Evolutionary conservation across 2,888 invertebrate genomes (phyloP).

Genomic region (Pristionchus maxplancki): DNA sequence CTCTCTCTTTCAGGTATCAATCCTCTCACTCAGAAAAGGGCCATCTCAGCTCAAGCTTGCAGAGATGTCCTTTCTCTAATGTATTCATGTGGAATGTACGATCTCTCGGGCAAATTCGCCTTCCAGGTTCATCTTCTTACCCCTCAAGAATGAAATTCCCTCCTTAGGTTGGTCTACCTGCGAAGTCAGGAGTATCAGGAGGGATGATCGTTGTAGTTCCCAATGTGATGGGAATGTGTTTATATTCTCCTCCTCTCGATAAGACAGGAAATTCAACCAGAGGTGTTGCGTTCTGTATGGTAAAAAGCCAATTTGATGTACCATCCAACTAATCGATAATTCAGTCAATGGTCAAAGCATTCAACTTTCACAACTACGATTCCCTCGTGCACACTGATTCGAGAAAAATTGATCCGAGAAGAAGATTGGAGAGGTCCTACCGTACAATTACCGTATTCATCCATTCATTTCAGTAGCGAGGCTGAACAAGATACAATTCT

Average conservation of each 20-base stretch:
- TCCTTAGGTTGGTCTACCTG: constrained; percentile 81
- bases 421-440: neutral
- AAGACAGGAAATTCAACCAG: constrained; percentile 91
- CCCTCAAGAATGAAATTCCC: constrained; percentile 20
- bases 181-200: constrained; percentile 86
- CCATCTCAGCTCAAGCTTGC: constrained; percentile 91
- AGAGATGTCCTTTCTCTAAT: constrained; percentile 95
- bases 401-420: constrained; percentile 78
- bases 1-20: constrained; percentile 86
- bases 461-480: constrained; percentile 80
- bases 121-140: constrained; percentile 61
- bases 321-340: constrained; percentile 78
- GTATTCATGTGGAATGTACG: constrained; percentile 96
- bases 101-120: constrained; percentile 86
- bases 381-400: constrained; percentile 88
- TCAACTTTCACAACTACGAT: constrained; percentile 94
- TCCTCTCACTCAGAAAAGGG: constrained; percentile 94
- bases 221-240: constrained; percentile 95
- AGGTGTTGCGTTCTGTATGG: constrained; percentile 92
- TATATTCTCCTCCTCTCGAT: constrained; percentile 94
- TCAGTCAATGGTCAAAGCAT: constrained; percentile 78
- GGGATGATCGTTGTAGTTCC: constrained; percentile 94
- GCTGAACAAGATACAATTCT: constrained; percentile 91
- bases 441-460: constrained; percentile 25
- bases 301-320: constrained; percentile 90